These are phyloP conservation scores for Pyrrhosoma nymphula DNA, from an alignment of 2,888 invertebrate species.

Conservation along the genomic window DNA sequence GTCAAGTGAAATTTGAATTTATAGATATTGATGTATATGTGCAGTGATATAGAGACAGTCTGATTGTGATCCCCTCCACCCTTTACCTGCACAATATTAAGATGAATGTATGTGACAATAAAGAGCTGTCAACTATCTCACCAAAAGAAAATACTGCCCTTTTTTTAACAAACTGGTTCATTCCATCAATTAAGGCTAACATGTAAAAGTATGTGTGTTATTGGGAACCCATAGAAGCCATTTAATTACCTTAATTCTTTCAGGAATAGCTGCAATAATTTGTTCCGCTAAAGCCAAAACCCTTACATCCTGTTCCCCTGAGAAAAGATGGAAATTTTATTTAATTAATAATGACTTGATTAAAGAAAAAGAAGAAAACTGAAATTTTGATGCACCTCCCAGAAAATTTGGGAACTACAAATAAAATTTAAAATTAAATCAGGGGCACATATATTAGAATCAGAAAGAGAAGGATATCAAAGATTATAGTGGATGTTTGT, in stretches of 20 bases:
- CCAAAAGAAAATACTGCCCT: no score
- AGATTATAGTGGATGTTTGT: not conserved
- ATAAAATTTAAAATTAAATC: not conserved
- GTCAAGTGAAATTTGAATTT: not conserved
- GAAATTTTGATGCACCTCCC: not conserved
- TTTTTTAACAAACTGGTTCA: no score
- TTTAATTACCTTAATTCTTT: constrained; percentile 91
- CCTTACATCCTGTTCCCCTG: constrained; percentile 95
- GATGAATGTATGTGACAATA: no score
- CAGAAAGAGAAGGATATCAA: not conserved
- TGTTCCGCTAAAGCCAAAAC: constrained; percentile 97
- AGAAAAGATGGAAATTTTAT: constrained; percentile 75
- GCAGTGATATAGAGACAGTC: no score
- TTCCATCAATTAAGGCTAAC: no score
- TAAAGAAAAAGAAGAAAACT: constrained; percentile 19
- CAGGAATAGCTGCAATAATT: constrained; percentile 99
- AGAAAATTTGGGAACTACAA: not conserved
- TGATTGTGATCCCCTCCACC: no score
- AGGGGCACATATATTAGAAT: not conserved
- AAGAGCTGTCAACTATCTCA: no score
- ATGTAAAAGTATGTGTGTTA: no score
- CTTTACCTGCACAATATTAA: no score
- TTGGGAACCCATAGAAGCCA: no score
- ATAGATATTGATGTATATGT: not conserved
- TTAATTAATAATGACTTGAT: not conserved